Evolutionary conservation across 53 echinoderm and acorn worm genomes (phyloP).

Genomic region (Mesocentrotus franciscanus): DNA sequence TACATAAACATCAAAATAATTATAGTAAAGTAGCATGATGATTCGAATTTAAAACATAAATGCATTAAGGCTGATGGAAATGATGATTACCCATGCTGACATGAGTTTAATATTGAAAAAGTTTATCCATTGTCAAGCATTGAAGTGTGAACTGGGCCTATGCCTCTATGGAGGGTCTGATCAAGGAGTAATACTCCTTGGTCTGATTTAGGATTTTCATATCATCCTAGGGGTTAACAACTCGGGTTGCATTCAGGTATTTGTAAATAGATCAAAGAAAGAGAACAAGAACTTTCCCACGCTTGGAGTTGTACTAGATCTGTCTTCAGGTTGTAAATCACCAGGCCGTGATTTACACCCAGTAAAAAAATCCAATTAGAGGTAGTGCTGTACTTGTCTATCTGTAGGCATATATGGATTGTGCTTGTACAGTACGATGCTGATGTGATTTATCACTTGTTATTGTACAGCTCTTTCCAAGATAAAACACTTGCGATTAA

Average conservation of each 20-base stretch:
- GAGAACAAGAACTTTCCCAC: conserved; percentile 4
- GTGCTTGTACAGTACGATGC: too few species aligned
- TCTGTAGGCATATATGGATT: too few species aligned
- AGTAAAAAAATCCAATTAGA: background rate
- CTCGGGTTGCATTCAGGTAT: conserved; percentile 33
- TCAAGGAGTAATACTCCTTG: too few species aligned
- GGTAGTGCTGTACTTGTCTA: too few species aligned
- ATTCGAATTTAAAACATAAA: too few species aligned
- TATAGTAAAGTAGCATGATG: too few species aligned
- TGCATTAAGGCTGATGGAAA: too few species aligned
- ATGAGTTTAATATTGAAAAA: background rate
- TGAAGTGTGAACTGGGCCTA: background rate
- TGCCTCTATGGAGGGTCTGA: too few species aligned
- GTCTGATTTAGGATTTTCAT: background rate
- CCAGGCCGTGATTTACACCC: background rate
- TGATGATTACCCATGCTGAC: too few species aligned
- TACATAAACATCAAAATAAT: background rate
- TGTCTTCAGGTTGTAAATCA: conserved; percentile 34
- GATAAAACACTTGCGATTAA: too few species aligned
- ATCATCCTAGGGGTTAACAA: background rate
- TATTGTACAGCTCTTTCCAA: too few species aligned
- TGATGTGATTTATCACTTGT: too few species aligned
- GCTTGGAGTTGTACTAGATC: background rate
- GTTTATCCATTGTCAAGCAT: background rate
- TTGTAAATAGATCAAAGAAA: background rate